A percentile compares a stretch with the other conserved stretches of the same genome.
phyloP scores from a whole-genome alignment of 1,140 invertebrate species.

The Drosophila serrata region DNA sequence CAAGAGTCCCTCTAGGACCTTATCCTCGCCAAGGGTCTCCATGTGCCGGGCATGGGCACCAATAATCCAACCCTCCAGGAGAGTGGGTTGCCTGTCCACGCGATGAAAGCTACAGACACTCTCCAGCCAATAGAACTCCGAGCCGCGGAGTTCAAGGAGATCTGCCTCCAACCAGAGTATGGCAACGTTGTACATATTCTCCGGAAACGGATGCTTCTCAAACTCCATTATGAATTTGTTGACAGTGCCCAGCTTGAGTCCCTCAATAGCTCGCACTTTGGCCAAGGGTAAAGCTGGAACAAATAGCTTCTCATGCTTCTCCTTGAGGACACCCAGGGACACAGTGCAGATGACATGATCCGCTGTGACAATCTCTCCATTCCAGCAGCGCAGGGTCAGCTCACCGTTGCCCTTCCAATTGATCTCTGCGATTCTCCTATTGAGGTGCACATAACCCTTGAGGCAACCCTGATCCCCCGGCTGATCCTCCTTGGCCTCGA shows the following conservation, averaged over 20 bases:
- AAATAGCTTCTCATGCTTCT: slow-evolving; percentile 87
- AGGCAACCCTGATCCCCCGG: slow-evolving; percentile 56
- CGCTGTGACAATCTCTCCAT: slow-evolving; percentile 87
- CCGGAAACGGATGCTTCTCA: slow-evolving; percentile 88
- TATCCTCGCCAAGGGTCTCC: slow-evolving; percentile 86
- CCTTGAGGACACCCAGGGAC: slow-evolving; percentile 90
- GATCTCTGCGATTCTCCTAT: slow-evolving; percentile 86
- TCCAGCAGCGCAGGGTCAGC: slow-evolving; percentile 86
- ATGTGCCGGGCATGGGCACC: slow-evolving; percentile 87
- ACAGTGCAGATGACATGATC: slow-evolving; percentile 90
- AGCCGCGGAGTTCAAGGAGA: slow-evolving; percentile 62
- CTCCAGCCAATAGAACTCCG: slow-evolving; percentile 86
- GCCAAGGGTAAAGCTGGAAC: slow-evolving; percentile 87
- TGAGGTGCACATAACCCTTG: slow-evolving; percentile 84
- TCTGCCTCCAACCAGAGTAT: slow-evolving; percentile 87
- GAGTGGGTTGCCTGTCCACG: slow-evolving; percentile 88
- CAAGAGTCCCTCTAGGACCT: slow-evolving; percentile 85
- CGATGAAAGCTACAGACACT: slow-evolving; percentile 89
- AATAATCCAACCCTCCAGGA: slow-evolving; percentile 89
- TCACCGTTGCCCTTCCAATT: slow-evolving; percentile 75
- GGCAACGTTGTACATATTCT: slow-evolving; percentile 81
- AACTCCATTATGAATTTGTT: slow-evolving; percentile 93
- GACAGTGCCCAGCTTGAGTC: slow-evolving; percentile 89
- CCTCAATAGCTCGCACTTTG: slow-evolving; percentile 89
- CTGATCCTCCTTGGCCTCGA: slow-evolving; percentile 60